Percentiles rank a stretch among this genome's conserved stretches.
These are phyloP conservation scores for Hyposmocoma kahamanoa DNA, from an alignment of 1,140 invertebrate genomes.

Conservation along the genomic window DNA sequence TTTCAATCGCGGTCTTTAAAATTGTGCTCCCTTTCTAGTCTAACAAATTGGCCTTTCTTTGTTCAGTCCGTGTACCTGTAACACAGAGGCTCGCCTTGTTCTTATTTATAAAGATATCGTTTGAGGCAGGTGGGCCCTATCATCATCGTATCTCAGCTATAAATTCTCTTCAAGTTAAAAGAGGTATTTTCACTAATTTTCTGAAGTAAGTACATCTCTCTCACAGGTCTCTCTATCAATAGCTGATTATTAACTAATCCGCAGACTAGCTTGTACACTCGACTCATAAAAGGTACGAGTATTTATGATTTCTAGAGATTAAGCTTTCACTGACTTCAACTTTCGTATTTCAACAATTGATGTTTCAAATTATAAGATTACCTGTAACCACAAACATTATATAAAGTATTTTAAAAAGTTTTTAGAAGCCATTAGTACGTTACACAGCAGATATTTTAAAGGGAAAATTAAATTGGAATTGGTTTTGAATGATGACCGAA, in stretches of 20 bases:
- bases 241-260: not conserved
- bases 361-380: not conserved
- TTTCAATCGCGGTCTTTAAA: conserved; percentile 60
- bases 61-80: conserved; percentile 35
- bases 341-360: not conserved
- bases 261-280: not conserved
- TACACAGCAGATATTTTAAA: too few relatives aligned
- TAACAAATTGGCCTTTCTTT: conserved; percentile 68
- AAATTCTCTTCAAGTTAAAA: not conserved
- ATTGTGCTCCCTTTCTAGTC: conserved; percentile 65
- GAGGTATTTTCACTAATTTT: not conserved
- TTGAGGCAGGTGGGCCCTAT: not conserved
- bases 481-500: too few relatives aligned
- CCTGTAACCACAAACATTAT: not conserved
- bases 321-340: not conserved
- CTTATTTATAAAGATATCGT: conserved; percentile 24
- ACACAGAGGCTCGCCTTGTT: conserved; percentile 28
- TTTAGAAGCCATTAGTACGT: too few relatives aligned
- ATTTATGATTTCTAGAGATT: not conserved
- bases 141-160: conserved; percentile 7
- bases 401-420: too few relatives aligned
- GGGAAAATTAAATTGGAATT: too few relatives aligned
- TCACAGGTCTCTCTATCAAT: not conserved
- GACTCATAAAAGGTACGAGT: too few relatives aligned
- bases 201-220: not conserved